phyloP scores from a whole-genome alignment of 2,113 vertebrate species.

The Phalacrocorax pelagicus region DNA sequence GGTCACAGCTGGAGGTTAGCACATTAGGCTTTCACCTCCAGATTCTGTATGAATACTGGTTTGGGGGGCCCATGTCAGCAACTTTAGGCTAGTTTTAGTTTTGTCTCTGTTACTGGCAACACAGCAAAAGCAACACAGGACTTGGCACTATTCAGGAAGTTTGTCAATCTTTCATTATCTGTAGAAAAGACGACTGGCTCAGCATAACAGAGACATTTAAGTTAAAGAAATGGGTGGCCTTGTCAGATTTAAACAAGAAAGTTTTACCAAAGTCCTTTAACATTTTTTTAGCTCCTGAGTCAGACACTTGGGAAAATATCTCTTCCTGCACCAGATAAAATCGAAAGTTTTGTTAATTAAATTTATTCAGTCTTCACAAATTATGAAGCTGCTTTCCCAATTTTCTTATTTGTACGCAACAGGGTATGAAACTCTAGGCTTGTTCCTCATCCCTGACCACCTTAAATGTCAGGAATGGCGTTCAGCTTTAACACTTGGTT shows the following conservation, averaged over 20 bases:
- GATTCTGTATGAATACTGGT: conserved; percentile 5
- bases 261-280: not conserved
- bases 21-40: not conserved
- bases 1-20: conserved; percentile 24
- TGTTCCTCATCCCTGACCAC: not conserved
- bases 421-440: not conserved
- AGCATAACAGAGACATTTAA: not conserved
- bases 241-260: not conserved
- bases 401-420: not conserved
- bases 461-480: not conserved
- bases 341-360: not conserved
- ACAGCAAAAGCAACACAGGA: conserved; percentile 5
- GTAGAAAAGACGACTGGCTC: not conserved
- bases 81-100: conserved; percentile 9
- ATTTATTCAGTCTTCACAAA: not conserved
- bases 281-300: not conserved
- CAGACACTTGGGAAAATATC: not conserved
- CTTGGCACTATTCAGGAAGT: not conserved
- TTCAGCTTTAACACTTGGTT: not conserved
- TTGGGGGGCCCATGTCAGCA: conserved; percentile 12
- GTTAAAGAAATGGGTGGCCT: not conserved
- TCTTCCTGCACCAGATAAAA: not conserved
- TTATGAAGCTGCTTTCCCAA: not conserved
- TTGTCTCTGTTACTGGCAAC: conserved; percentile 24
- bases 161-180: not conserved